Percentiles rank a stretch among this genome's conserved stretches.
Evolutionary conservation across 2,113 vertebrate species (phyloP).

Genomic region (Rhinopomastus cyanomelas): DNA sequence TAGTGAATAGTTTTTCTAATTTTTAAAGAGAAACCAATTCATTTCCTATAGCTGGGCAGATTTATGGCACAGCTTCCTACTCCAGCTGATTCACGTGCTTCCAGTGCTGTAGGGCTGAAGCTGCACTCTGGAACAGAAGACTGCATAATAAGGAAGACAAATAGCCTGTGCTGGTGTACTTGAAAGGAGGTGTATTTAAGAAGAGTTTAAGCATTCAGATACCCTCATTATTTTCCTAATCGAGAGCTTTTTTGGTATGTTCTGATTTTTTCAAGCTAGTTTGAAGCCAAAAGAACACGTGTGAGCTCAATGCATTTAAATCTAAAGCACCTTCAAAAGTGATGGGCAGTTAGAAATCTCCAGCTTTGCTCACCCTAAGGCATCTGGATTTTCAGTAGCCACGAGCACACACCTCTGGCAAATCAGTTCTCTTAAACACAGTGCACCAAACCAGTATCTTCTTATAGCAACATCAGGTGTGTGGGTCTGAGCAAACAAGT

Average conservation of each 20-base stretch:
- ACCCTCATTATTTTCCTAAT: background rate
- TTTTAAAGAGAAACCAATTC: background rate
- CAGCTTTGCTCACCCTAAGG: background rate
- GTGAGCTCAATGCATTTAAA: background rate
- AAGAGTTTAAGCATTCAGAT: background rate
- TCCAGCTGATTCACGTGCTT: background rate
- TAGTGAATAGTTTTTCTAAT: background rate
- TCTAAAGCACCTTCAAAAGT: background rate
- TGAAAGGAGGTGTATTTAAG: background rate
- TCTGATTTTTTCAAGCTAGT: background rate
- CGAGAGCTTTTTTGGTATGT: background rate
- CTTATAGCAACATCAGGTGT: background rate
- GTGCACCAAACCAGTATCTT: background rate
- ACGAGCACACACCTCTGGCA: background rate
- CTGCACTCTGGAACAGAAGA: background rate
- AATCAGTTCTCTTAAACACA: background rate
- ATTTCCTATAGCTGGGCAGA: background rate
- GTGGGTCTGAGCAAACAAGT: background rate
- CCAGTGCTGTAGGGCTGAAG: background rate
- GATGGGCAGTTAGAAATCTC: background rate
- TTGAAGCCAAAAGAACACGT: background rate
- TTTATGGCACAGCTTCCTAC: background rate
- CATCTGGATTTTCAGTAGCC: background rate
- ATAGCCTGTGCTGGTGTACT: background rate
- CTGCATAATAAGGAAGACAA: background rate